These are phyloP conservation scores for Hirundichthys speculiger DNA, from an alignment of 2,113 vertebrate genomes.

Conservation along the genomic window DNA sequence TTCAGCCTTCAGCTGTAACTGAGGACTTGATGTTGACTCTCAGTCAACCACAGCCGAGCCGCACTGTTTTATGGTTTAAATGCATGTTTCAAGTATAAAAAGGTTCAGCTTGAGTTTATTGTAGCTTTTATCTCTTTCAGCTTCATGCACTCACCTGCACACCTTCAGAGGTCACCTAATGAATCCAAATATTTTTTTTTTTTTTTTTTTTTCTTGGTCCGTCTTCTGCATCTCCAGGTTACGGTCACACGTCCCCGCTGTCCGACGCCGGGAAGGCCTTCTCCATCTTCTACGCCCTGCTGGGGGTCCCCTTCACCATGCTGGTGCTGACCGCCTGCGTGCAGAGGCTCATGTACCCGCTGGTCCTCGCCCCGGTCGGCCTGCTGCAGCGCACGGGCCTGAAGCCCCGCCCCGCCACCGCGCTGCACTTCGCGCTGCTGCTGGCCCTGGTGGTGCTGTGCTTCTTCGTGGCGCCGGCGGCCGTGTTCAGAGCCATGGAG, in stretches of 20 bases:
- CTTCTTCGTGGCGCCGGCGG: slow-evolving; percentile 84
- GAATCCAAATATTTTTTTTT: not conserved
- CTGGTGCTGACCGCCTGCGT: slow-evolving; percentile 87
- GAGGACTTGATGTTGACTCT: too few relatives aligned
- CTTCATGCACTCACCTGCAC: too few relatives aligned
- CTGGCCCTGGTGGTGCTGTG: slow-evolving; percentile 65
- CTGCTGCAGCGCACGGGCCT: slow-evolving; percentile 77
- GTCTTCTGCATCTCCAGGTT: slow-evolving; percentile 77
- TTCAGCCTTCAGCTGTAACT: too few relatives aligned
- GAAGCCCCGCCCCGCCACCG: slow-evolving; percentile 65
- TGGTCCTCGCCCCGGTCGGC: slow-evolving; percentile 77
- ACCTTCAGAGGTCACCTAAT: too few relatives aligned
- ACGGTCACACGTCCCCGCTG: slow-evolving; percentile 89
- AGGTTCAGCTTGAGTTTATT: too few relatives aligned
- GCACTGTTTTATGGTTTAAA: too few relatives aligned
- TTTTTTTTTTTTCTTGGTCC: not conserved
- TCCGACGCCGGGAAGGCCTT: slow-evolving; percentile 87
- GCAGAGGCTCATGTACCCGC: slow-evolving; percentile 83
- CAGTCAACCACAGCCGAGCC: too few relatives aligned
- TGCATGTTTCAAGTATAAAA: too few relatives aligned
- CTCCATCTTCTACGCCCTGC: slow-evolving; percentile 86
- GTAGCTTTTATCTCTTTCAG: too few relatives aligned
- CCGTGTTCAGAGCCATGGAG: slow-evolving; percentile 83
- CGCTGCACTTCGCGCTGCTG: slow-evolving; percentile 80
- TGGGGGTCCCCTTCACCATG: slow-evolving; percentile 92